Evolutionary conservation across 30 jellyfish, hydroid and myxozoan species (phyloP), one percentile per base, ranked within the genome.

Genomic region (Catostylus mosaicus): DNA sequence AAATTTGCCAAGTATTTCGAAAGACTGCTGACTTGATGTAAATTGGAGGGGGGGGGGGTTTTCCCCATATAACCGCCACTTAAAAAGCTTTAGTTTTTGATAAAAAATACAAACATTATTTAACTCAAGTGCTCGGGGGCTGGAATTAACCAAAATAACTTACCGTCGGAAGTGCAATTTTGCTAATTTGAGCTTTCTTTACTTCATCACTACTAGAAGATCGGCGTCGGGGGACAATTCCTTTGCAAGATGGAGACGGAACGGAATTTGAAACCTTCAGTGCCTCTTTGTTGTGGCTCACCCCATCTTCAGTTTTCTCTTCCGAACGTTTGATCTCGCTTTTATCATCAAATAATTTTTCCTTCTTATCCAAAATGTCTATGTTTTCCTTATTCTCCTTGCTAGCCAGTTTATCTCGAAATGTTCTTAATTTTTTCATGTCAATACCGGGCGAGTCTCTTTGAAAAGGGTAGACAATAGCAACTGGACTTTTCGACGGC

Each of bases 401-500:
- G 51, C 76, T 40, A 1, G 79, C 19, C 26, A 62, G 54, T n/a
- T 36, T 74, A 6, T 74, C 85, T 40, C 85, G 50, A 9, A 37
- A 36, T 8, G 63, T 31, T 23, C 75, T 77, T 1, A 77, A 51
- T 30, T 40, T 43, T 18, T n/a, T 36, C 4, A 77, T 61, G 29
- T 77, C 66, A 46, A 77, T 59, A 14, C 76, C 88, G 10, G 88
- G 40, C 18, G 78, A 77, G 18, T 69, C 85, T 31, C 79, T 56
- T 23, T 62, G 19, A 45, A 93, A 71, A 0, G 98, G 98, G 47
- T 82, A 93, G 22, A 93, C 96, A n/a, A 92, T 91, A 43, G 98
- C 97, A 27, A 87, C 63, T 5, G 98, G 98, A 56, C 97, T 92
- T 67, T 59, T 74, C 27, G 24, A 22, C 20, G 65, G 74, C 16